phyloP scores from a whole-genome alignment of 2,888 invertebrate species.

The Dendrolimus houi region DNA sequence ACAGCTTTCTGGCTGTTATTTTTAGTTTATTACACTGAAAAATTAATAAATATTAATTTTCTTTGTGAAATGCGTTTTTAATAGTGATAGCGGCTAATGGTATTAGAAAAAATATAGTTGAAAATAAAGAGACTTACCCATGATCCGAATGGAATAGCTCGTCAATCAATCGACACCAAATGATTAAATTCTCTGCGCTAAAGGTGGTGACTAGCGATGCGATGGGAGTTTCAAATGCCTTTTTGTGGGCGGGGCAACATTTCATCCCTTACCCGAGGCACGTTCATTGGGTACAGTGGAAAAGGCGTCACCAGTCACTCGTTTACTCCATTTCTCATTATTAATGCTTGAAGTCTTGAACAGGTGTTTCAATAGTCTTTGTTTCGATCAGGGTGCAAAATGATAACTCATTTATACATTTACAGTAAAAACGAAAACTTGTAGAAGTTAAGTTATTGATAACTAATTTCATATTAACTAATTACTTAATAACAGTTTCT shows the following conservation, averaged over 20 bases:
- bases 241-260: constrained; percentile 33
- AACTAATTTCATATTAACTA: too few species aligned
- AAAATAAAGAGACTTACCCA: too few species aligned
- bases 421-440: background rate
- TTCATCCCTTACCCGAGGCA: constrained; percentile 22
- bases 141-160: constrained; percentile 3
- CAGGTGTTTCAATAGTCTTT: background rate
- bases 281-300: constrained; percentile 30
- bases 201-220: constrained; percentile 22
- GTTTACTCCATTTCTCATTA: constrained; percentile 22
- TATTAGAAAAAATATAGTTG: too few species aligned
- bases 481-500: too few species aligned
- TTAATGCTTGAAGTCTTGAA: constrained; percentile 15
- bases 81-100: too few species aligned
- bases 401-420: background rate
- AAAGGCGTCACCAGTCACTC: constrained; percentile 26
- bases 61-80: too few species aligned
- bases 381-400: background rate
- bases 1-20: too few species aligned
- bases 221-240: constrained; percentile 19
- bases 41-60: too few species aligned
- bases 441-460: background rate
- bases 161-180: constrained; percentile 21
- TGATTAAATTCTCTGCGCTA: constrained; percentile 24
- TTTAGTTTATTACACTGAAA: too few species aligned